Percentiles rank a stretch among this genome's conserved stretches.
These are phyloP conservation scores for Xiphydria camelus DNA, from an alignment of 2,888 invertebrate genomes.

Conservation along the genomic window DNA sequence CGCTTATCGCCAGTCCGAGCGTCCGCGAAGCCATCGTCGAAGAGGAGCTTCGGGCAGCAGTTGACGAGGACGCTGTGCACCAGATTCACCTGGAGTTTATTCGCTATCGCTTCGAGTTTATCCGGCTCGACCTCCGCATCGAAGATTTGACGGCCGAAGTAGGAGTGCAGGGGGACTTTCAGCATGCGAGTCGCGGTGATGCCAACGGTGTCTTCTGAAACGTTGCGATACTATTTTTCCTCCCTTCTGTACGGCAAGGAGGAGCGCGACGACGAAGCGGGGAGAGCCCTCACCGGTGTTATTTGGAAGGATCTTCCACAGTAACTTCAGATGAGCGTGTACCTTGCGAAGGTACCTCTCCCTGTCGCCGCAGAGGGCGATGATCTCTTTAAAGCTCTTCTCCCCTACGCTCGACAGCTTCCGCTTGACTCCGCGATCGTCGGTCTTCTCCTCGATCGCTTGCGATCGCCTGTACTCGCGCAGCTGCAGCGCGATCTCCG, in stretches of 20 bases:
- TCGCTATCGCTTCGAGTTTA: slow-evolving; percentile 70
- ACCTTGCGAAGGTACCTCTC: slow-evolving; percentile 37
- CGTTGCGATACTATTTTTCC: no score
- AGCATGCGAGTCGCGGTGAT: slow-evolving; percentile 25
- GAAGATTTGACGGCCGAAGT: slow-evolving; percentile 62
- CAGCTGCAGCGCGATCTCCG: slow-evolving; percentile 28
- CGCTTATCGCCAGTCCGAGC: slow-evolving; percentile 23
- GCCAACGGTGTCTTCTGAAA: slow-evolving; percentile 24
- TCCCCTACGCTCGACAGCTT: slow-evolving; percentile 7
- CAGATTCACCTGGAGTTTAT: slow-evolving; percentile 72
- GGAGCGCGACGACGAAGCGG: no score
- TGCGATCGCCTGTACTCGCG: slow-evolving; percentile 12
- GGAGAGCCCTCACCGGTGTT: no score
- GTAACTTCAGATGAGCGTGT: slow-evolving; percentile 35
- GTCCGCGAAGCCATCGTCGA: slow-evolving; percentile 51
- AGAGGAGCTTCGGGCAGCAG: slow-evolving; percentile 69
- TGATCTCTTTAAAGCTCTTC: slow-evolving; percentile 31
- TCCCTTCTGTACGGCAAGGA: no score
- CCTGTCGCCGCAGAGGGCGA: slow-evolving; percentile 28
- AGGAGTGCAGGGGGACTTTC: slow-evolving; percentile 36
- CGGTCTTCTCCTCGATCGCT: slow-evolving; percentile 12
- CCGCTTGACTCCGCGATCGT: slow-evolving; percentile 3
- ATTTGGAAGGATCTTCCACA: slow-evolving; percentile 28
- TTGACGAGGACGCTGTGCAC: slow-evolving; percentile 74
- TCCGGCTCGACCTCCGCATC: slow-evolving; percentile 69